Percentiles rank a stretch among this genome's conserved stretches.
phyloP scores from a whole-genome alignment of 2,113 vertebrate genomes.

The Dasyornis broadbenti region DNA sequence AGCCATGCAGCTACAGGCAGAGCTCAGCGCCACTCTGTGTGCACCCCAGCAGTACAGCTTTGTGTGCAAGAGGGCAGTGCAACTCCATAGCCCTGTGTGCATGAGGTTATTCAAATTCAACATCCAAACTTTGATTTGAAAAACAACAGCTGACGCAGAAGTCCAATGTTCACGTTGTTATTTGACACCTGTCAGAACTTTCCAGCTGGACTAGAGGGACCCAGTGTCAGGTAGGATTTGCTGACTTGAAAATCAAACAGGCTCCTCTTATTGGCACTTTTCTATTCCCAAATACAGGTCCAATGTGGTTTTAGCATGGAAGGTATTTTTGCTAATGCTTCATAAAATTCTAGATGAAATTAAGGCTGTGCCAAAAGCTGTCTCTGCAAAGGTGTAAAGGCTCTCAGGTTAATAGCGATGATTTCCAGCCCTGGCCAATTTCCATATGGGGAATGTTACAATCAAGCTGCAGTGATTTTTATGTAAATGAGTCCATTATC shows the following conservation, averaged over 20 bases:
- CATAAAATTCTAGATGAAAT: not conserved
- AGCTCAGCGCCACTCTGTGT: not conserved
- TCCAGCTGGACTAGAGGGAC: not conserved
- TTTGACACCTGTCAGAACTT: not conserved
- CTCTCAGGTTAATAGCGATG: not conserved
- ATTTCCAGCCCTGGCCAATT: not conserved
- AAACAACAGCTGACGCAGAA: not conserved
- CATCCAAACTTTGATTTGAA: not conserved
- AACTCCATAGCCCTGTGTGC: not conserved
- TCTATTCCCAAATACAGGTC: not conserved
- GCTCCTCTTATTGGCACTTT: not conserved
- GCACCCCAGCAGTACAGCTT: not conserved
- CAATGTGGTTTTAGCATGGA: not conserved
- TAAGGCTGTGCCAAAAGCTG: not conserved
- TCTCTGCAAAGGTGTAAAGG: not conserved
- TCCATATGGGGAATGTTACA: not conserved
- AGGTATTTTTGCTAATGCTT: not conserved
- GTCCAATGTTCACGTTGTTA: not conserved
- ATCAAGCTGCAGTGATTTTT: not conserved
- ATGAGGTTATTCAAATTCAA: not conserved
- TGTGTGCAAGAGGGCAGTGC: not conserved
- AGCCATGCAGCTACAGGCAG: not conserved
- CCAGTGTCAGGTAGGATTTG: not conserved
- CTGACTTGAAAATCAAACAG: not conserved
- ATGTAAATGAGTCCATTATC: not conserved